Evolutionary conservation across 2,113 vertebrate species (phyloP).

Genomic region (Sebastes fasciatus): DNA sequence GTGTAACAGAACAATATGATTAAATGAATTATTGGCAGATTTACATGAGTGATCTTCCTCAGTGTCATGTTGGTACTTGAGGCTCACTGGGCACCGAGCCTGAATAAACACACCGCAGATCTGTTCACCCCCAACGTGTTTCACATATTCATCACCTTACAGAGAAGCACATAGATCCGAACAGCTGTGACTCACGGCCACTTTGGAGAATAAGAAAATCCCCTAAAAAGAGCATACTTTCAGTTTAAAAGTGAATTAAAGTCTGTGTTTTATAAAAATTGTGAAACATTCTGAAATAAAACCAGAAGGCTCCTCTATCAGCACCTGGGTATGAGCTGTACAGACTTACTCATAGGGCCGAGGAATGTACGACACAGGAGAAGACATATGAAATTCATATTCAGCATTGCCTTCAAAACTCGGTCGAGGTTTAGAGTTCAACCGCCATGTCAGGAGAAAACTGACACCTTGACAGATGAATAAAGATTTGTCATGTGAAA

Average conservation of each 20-base stretch:
- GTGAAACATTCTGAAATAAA: constrained; percentile 9
- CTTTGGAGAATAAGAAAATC: constrained; percentile 5
- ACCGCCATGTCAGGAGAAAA: constrained; percentile 55
- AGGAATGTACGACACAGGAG: constrained; percentile 50
- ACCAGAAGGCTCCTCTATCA: constrained; percentile 15
- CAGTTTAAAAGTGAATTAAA: constrained; percentile 8
- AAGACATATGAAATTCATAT: constrained; percentile 69
- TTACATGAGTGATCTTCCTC: constrained; percentile 26
- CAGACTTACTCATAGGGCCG: constrained; percentile 25
- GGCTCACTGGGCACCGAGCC: constrained; percentile 14
- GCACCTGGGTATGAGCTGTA: constrained; percentile 16
- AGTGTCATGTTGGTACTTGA: constrained; percentile 31
- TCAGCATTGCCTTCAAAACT: constrained; percentile 28
- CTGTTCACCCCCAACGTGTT: constrained; percentile 8
- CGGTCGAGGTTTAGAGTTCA: constrained; percentile 55
- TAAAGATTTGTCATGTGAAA: constrained; percentile 65
- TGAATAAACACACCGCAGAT: constrained; percentile 42
- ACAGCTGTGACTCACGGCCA: constrained; percentile 22
- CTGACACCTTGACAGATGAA: constrained; percentile 70
- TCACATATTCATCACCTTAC: constrained; percentile 27
- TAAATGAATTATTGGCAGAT: constrained; percentile 29
- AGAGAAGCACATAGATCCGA: constrained; percentile 18
- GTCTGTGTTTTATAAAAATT: constrained; percentile 13
- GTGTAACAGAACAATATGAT: constrained; percentile 40
- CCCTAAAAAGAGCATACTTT: not conserved